A percentile compares a stretch with the other conserved stretches of the same genome.
These are phyloP conservation scores for Calidris pygmaea DNA, from an alignment of 2,113 vertebrate genomes.

Conservation along the genomic window DNA sequence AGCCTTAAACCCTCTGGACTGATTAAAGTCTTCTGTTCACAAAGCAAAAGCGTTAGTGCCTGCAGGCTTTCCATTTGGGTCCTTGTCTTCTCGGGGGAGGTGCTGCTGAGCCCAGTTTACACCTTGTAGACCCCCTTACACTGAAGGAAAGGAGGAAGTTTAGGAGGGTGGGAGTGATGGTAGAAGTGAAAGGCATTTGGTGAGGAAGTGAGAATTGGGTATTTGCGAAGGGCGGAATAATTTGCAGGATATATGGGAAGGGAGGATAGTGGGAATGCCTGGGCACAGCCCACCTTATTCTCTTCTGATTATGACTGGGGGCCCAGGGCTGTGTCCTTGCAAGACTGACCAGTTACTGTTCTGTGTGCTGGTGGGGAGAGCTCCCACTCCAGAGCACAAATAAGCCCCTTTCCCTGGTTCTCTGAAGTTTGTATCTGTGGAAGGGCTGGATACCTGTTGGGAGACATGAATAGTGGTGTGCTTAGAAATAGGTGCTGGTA, in stretches of 20 bases:
- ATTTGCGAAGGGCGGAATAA: background rate
- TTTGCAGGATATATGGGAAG: background rate
- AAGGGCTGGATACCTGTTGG: background rate
- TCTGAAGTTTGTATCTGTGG: fast-evolving
- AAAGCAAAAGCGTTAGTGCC: background rate
- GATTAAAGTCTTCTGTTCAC: background rate
- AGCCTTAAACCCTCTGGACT: background rate
- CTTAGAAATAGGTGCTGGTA: background rate
- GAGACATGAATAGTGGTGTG: fast-evolving
- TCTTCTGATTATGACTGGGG: background rate
- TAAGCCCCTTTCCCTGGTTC: background rate
- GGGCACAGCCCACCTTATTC: background rate
- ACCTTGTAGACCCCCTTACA: background rate
- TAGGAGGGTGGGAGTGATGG: background rate
- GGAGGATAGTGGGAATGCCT: background rate
- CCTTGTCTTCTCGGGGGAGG: background rate
- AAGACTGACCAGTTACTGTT: background rate
- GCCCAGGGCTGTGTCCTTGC: fast-evolving
- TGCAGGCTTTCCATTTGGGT: background rate
- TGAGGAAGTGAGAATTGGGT: background rate
- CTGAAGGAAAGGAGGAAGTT: background rate
- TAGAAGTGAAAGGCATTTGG: slow-evolving; percentile 16
- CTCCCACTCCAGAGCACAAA: too few species aligned
- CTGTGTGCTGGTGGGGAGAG: fast-evolving
- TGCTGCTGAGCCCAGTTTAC: background rate